Base-by-base conservation (phyloP, 1,140 invertebrate species). In the Whitmania pigra region DNA sequence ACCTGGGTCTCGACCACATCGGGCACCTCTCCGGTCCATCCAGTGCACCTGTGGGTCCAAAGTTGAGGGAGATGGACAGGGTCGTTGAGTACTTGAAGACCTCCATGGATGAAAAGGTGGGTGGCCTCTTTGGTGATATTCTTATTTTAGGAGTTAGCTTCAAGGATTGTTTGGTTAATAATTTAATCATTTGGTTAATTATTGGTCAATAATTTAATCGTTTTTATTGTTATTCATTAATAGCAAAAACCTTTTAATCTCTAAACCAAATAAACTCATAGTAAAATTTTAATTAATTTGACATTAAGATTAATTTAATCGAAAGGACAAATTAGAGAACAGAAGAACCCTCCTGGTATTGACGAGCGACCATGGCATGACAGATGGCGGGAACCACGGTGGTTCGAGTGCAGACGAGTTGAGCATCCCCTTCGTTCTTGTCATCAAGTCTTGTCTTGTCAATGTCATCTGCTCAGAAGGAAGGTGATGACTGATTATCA, bases 301-400 rank as follows among this genome's bases (percentile, higher is more conserved):
- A n/a, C n/a, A 43, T 49, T 69, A 11, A 29, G 11, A 49, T 18
- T 36, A n/a, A n/a, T 25, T 69, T 69, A 53, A 27, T 49, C 36
- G 25, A 43, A 22, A 72, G 60, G 73, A 78, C 36, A 71, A 70
- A 70, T 55, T 15, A 29, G 49, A 29, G 49, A 53, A 69, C 27
- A 73, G 72, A n/a, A 74, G 75, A 55, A 80, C 77, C 73, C 63
- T 93, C 18, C 78, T 97, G 17, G 79, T 97, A 71, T 79, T 97
- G 4, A 89, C 88, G 80, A 93, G 93, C 7, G 95, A 99, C 84
- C 94, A 97, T 85, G 95, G 95, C 53, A 94, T 94, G 94, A 91
- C 89, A 76, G 88, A 95, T 82, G 88, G 88, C 29, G 96, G 95
- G 2, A 90, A 93, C 13, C 95, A 98, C 85, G 95, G 94, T 31